Base-by-base conservation (phyloP, 2,888 invertebrate species). In the Scaptomyza parva region DNA sequence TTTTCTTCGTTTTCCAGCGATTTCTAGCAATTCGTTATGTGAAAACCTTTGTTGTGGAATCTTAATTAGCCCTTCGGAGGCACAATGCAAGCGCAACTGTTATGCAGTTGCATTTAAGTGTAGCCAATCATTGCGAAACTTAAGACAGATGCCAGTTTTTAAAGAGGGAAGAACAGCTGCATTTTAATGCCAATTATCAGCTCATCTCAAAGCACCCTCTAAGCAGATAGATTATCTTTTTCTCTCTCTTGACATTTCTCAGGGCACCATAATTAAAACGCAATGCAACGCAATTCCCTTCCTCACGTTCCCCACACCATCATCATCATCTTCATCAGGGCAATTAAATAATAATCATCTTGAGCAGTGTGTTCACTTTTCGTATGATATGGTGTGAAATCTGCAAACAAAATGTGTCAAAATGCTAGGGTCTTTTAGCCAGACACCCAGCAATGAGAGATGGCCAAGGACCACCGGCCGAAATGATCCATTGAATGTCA, bases 401-500 rank as follows among this genome's bases (percentile, higher is more conserved):
- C 53, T 60, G 54, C 84, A 84, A 84, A 72, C 53, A 53, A 63
- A 76, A 83, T 65, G 80, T 86, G 81, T 88, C 86, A 88, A 86
- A 81, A 86, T 84, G 69, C 55, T 52, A 35, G 55, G 30, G 33
- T 50, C 40, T 24, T 20, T 6, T 9, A 9, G 6, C 6, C 28
- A 28, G 9, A 28, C 41, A 28, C 9, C 26, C 35, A 18, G 14
- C 24, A 39, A 28, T 43, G 22, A 48, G 35, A 52, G 61, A 64
- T 52, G 40, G 43, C 26, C 60, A 39, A 30, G 58, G 81, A 82
- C 81, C 81, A 82, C 88, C 81, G 73, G 73, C 86, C 77, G 84
- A 82, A 82, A 88, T 82, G 88, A 88, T 83, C 66, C 81, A 82
- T 86, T 82, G 88, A 82, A 67, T 83, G 85, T 82, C 88, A 88